These are phyloP conservation scores for Tauraco erythrolophus DNA, from an alignment of 2,113 vertebrate species.

Conservation along the genomic window DNA sequence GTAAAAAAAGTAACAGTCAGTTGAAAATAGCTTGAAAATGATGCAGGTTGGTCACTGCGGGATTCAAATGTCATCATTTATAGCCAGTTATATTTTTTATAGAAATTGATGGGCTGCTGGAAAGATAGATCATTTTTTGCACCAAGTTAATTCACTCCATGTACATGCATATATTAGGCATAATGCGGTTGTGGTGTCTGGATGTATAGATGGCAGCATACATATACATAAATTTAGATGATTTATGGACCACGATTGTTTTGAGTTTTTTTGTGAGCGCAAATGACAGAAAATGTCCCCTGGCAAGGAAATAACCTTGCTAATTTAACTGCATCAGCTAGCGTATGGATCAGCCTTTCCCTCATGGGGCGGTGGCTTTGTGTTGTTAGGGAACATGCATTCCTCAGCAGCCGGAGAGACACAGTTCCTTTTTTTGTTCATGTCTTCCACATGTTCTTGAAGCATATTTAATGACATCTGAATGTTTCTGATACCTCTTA, in stretches of 20 bases:
- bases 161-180: background rate
- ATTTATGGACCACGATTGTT: background rate
- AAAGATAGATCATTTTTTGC: background rate
- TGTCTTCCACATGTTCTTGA: background rate
- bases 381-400: background rate
- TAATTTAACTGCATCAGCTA: background rate
- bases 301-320: slow-evolving; percentile 15
- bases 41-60: background rate
- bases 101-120: background rate
- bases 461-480: background rate
- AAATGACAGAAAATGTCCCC: background rate
- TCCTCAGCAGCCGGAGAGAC: background rate
- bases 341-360: background rate
- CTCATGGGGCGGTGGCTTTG: background rate
- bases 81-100: background rate
- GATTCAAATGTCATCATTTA: background rate
- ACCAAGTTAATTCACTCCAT: background rate
- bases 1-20: background rate
- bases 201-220: background rate
- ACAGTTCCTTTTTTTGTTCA: background rate
- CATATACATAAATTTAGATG: background rate
- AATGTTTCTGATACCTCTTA: slow-evolving; percentile 1
- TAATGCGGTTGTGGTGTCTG: background rate
- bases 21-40: background rate
- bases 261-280: background rate